These are phyloP conservation scores for Argyresthia goedartella DNA, from an alignment of 2,888 invertebrate genomes.

Conservation along the genomic window DNA sequence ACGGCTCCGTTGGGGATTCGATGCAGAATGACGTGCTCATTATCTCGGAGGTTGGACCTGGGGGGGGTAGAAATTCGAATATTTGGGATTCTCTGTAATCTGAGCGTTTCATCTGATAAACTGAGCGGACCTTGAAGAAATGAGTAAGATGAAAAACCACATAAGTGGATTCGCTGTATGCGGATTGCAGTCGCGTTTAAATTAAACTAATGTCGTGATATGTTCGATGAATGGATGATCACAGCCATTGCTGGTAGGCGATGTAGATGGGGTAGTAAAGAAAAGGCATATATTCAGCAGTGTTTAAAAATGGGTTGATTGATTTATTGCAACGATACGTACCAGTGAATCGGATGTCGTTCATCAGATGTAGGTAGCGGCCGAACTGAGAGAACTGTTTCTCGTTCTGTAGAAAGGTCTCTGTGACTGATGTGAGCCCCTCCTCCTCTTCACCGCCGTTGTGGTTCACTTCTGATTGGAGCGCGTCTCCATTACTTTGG, in stretches of 20 bases:
- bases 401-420: slow-evolving; percentile 59
- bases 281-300: background rate
- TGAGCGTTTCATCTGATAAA: too few relatives aligned
- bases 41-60: slow-evolving; percentile 55
- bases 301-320: too few relatives aligned
- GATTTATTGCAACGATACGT: slow-evolving; percentile 15
- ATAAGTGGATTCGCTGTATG: too few relatives aligned
- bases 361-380: slow-evolving; percentile 44
- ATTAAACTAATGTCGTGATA: too few relatives aligned
- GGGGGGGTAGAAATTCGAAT: background rate
- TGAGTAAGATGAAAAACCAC: too few relatives aligned
- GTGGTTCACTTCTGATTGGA: slow-evolving; percentile 1
- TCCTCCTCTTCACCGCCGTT: slow-evolving; percentile 14
- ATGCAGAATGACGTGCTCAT: slow-evolving; percentile 62
- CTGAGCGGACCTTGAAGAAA: too few relatives aligned
- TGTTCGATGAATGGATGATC: too few relatives aligned
- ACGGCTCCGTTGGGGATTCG: slow-evolving; percentile 58
- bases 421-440: slow-evolving; percentile 36
- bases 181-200: too few relatives aligned
- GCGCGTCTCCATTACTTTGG: background rate
- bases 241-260: too few relatives aligned
- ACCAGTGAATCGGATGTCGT: slow-evolving; percentile 63
- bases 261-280: background rate
- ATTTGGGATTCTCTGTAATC: too few relatives aligned
- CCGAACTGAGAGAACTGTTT: slow-evolving; percentile 57